Evolutionary conservation across 1,140 invertebrate genomes (phyloP).

Genomic region (Eumeta japonica): DNA sequence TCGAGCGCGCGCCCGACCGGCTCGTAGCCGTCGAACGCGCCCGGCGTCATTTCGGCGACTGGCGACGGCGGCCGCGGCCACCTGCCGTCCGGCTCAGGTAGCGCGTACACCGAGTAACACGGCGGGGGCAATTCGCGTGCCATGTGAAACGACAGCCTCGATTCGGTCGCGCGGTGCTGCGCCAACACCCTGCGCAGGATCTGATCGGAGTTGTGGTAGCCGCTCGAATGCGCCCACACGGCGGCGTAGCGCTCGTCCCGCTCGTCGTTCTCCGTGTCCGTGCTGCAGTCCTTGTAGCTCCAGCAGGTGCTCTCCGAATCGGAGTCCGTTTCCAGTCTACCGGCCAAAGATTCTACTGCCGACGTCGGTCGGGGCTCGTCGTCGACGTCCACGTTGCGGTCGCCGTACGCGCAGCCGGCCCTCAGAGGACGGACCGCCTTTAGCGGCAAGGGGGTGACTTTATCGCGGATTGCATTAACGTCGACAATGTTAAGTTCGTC

Average conservation of each 20-base stretch:
- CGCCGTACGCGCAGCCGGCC: conserved; percentile 18
- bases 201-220: conserved; percentile 45
- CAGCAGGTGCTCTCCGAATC: conserved; percentile 45
- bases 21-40: conserved; percentile 3
- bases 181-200: conserved; percentile 34
- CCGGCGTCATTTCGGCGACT: conserved; percentile 22
- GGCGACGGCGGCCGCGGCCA: conserved; percentile 20
- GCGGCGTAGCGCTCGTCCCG: conserved; percentile 27
- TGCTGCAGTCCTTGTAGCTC: conserved; percentile 46
- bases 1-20: conserved; percentile 18
- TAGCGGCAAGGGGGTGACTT: too few relatives aligned
- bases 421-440: too few relatives aligned
- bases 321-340: conserved; percentile 22
- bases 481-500: conserved; percentile 24
- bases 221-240: conserved; percentile 44
- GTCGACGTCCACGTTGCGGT: conserved; percentile 22
- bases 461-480: conserved; percentile 42
- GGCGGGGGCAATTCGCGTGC: conserved; percentile 33
- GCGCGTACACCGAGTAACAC: conserved; percentile 35
- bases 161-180: conserved; percentile 34
- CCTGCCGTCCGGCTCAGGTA: conserved; percentile 46
- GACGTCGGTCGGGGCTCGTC: conserved; percentile 21
- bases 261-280: conserved; percentile 16
- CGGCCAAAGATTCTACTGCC: neutral
- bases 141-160: conserved; percentile 39